Evolutionary conservation across 2,888 invertebrate species (phyloP), one percentile per base, ranked within the genome.

Genomic region (Orthosia gothica): DNA sequence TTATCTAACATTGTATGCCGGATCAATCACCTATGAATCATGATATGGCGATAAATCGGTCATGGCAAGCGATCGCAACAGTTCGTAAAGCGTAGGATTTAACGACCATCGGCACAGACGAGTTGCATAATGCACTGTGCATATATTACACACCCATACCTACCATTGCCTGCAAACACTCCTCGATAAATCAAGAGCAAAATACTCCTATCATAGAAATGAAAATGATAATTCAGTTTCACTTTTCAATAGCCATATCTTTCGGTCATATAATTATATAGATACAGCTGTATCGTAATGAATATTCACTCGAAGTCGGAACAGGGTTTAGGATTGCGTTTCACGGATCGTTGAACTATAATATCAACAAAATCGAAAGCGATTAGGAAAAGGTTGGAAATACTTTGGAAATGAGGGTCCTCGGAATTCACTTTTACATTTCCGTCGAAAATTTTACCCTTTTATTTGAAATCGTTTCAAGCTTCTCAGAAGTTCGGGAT

Each of bases 1-100:
- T 88, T 83, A 89, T 87, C 82, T 88, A 87, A 88, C 82, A 85
- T 76, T 79, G 86, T 80, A 74, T 32, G 52, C 65, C 81, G 82
- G 90, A 94, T 93, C 93, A 89, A 93, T 93, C 92, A 91, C 91
- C 92, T 92, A 89, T 93, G 91, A 92, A 92, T 92, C 81, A 81
- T 82, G 81, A 49, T 83, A 76, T 66, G 57, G 76, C 88, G 82
- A 91, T 93, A 90, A 92, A 94, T 91, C 91, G 91, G 90, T 91
- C 93, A 92, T 89, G 89, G 89, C 86, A 87, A 86, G 86, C 83
- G 84, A 89, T 87, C 88, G 87, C 85, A 86, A 88, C 89, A 91
- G 86, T 86, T 88, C 87, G 88, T 86, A 88, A 84, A 86, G 88
- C 88, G 86, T 88, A 88, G 88, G 87, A 87, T 88, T 88, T 84